Base-by-base conservation (phyloP, 1,140 invertebrate species). In the Papilio aristodemus region DNA sequence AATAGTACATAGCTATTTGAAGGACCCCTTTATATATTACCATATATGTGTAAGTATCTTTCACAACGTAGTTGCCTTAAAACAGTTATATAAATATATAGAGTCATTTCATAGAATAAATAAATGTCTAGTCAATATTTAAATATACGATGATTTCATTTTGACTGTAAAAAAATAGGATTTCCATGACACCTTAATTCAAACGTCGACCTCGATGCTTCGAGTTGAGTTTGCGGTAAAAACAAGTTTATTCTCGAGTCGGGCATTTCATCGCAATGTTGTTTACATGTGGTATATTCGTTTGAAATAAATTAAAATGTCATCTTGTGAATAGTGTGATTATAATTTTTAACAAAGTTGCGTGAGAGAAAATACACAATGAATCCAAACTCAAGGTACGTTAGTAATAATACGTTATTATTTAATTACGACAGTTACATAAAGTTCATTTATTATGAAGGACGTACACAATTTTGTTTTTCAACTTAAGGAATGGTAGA, bases 111-210 rank as follows among this genome's bases (percentile, higher is more conserved):
- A 3, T 50, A 10, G 0, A 0, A 46, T 46, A 46, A 14, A 46
- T 17, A 46, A 19, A 46, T 6, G 14, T 43, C n/a, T 13, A 43
- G 13, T 43, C 14, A 43, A 43, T 43, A 17, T 43, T 43, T 14
- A 43, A 43, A 14, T 43, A 43, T 14, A 43, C n/a, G 39, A 43
- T 46, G 13, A 46, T 46, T 8, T 10, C 8, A 46, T n/a, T n/a
- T n/a, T n/a, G n/a, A n/a, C n/a, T n/a, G n/a, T n/a, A n/a, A 54
- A 25, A 54, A 54, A 54, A 54, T 25, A 22, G 46, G 46, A 19
- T 54, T 54, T 54, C 19, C 46, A 25, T 4, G 9, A 22, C 5
- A 11, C 11, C 19, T n/a, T n/a, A n/a, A n/a, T n/a, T n/a, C n/a
- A n/a, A n/a, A 22, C 17, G 19, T 25, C 46, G 46, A 54, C 46